Conservation (phyloP, 1,140 invertebrate genomes). For the Eueides isabella region DNA sequence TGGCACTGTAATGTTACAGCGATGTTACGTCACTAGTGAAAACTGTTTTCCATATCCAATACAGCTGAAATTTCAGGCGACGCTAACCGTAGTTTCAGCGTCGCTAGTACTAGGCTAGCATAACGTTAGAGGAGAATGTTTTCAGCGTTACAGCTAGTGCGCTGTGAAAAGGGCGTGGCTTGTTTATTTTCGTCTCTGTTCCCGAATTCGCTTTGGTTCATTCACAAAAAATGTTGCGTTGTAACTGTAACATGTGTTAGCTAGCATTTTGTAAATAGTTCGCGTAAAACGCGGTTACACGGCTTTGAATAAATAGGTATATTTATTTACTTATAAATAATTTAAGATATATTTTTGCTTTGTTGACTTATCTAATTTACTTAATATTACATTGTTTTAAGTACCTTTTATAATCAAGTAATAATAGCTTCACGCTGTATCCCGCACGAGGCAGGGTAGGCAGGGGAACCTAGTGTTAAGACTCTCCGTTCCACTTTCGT, state of each 20-base stretch:
- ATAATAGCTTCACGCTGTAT: no score
- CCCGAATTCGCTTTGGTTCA: conserved; percentile 15
- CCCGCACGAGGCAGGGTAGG: no score
- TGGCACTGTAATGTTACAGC: conserved; percentile 18
- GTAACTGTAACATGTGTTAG: not conserved
- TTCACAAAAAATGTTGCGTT: conserved; percentile 11
- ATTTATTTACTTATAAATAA: no score
- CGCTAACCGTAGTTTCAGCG: conserved; percentile 68
- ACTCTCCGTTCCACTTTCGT: no score
- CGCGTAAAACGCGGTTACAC: no score
- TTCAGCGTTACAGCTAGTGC: conserved; percentile 54
- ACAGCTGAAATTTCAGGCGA: conserved; percentile 56
- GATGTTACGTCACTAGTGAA: conserved; percentile 25
- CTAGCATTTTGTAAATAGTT: not conserved
- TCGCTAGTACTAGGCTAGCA: conserved; percentile 61
- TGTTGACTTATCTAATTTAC: no score
- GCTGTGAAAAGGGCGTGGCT: conserved; percentile 34
- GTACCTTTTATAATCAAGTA: no score
- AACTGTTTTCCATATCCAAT: conserved; percentile 24
- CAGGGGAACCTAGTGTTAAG: no score
- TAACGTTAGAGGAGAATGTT: conserved; percentile 42
- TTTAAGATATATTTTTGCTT: no score
- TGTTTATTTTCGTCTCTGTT: conserved; percentile 29
- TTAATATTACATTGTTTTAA: no score
- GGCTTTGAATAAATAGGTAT: no score